Conservation (phyloP, 1,140 invertebrate genomes). For the Euglossa dilemma region DNA sequence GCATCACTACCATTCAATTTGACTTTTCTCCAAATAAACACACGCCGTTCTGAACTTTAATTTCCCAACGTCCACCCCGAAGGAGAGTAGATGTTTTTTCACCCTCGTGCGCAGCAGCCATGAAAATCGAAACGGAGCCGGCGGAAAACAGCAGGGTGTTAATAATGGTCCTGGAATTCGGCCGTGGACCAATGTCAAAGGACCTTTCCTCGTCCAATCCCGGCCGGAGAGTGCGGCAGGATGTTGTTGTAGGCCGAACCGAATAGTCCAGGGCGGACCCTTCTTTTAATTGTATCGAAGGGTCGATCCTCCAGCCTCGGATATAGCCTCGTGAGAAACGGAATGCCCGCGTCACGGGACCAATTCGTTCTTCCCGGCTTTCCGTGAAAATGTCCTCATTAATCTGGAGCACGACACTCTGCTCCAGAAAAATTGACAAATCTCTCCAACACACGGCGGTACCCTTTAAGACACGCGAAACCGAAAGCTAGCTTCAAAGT, state of each 20-base stretch:
- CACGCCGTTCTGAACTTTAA: background rate
- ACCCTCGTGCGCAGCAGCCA: background rate
- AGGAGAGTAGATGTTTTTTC: background rate
- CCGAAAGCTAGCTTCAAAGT: background rate
- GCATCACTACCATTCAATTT: background rate
- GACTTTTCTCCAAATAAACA: background rate
- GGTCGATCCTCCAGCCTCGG: constrained; percentile 32
- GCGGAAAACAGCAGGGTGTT: constrained; percentile 68
- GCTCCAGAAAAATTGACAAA: constrained; percentile 19
- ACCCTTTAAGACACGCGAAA: background rate
- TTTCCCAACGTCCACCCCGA: background rate
- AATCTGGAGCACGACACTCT: constrained; percentile 17
- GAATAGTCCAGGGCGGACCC: constrained; percentile 76
- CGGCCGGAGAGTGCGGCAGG: constrained; percentile 52
- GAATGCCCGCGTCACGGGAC: constrained; percentile 1
- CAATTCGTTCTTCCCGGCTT: constrained; percentile 18
- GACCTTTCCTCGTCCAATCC: constrained; percentile 72
- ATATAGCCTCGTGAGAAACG: constrained; percentile 50
- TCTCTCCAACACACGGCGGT: background rate
- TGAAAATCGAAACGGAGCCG: background rate
- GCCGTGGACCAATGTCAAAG: constrained; percentile 61
- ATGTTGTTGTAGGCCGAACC: constrained; percentile 69
- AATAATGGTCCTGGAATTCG: constrained; percentile 64
- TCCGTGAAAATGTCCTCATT: constrained; percentile 33
- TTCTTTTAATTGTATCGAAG: constrained; percentile 69